phyloP scores from a whole-genome alignment of 2,888 invertebrate genomes.

The Hirtodrosophila duncani region DNA sequence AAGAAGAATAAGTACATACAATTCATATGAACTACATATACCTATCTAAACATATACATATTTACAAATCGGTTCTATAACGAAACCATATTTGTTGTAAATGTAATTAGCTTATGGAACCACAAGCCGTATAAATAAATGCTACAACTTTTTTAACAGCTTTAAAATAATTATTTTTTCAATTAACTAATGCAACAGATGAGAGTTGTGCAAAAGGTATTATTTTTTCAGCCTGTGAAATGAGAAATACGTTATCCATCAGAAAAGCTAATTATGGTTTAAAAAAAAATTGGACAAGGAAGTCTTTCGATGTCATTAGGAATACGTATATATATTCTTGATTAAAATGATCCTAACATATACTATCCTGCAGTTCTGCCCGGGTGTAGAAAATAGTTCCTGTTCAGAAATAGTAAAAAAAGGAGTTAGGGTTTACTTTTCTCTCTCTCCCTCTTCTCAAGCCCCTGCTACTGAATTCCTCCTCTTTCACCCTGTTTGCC shows the following conservation, averaged over 20 bases:
- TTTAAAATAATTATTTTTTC: constrained; percentile 22
- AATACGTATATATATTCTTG: no score
- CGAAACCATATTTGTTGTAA: constrained; percentile 28
- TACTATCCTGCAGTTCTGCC: no score
- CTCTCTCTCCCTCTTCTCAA: no score
- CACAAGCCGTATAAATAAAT: constrained; percentile 48
- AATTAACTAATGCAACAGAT: not conserved
- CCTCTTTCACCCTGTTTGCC: no score
- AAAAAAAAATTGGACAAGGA: no score
- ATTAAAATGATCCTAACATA: no score
- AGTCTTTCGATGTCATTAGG: no score
- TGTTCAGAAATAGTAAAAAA: no score
- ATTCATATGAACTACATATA: constrained; percentile 5
- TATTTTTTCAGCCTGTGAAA: constrained; percentile 5
- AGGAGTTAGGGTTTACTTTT: no score
- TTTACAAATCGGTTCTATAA: constrained; percentile 2
- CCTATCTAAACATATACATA: constrained; percentile 7
- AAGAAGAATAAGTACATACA: constrained; percentile 18
- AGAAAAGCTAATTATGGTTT: no score
- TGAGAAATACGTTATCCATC: no score
- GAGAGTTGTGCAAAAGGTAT: not conserved
- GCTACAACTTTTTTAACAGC: constrained; percentile 36
- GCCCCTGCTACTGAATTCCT: no score
- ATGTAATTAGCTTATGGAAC: constrained; percentile 20
- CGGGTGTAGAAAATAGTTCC: constrained; percentile 13